These are phyloP conservation scores for Melanostoma scalare DNA, from an alignment of 2,888 invertebrate genomes.

Conservation along the genomic window DNA sequence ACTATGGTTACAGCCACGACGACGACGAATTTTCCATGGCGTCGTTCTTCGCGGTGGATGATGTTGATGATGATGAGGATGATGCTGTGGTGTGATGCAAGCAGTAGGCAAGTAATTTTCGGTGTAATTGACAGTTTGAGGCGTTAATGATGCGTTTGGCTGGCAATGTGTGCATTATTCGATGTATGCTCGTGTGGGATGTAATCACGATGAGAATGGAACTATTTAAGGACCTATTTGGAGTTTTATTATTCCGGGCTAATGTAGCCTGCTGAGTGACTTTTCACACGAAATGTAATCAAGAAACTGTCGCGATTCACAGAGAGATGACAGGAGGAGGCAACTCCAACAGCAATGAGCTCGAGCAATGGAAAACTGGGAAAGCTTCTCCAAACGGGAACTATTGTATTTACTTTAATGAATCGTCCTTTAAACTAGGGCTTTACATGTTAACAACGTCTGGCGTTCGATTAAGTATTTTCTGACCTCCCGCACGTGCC, in stretches of 20 bases:
- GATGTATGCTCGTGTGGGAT: constrained; percentile 53
- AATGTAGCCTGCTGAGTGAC: constrained; percentile 32
- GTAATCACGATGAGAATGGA: constrained; percentile 26
- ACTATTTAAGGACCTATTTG: constrained; percentile 29
- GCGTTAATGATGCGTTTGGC: constrained; percentile 73
- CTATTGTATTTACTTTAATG: background rate
- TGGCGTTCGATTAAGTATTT: too few species aligned
- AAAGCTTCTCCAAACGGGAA: too few species aligned
- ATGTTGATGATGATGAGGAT: constrained; percentile 44
- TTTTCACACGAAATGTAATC: constrained; percentile 25
- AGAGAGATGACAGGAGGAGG: background rate
- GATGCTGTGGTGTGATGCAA: constrained; percentile 66
- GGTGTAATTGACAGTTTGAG: constrained; percentile 74
- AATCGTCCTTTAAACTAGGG: too few species aligned
- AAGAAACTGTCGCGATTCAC: background rate
- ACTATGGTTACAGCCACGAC: constrained; percentile 54
- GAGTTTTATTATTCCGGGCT: background rate
- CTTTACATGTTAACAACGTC: too few species aligned
- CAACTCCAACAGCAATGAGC: background rate
- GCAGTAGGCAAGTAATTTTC: constrained; percentile 72
- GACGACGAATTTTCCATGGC: constrained; percentile 50
- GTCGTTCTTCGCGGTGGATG: constrained; percentile 23
- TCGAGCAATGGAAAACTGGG: too few species aligned
- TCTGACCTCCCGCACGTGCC: too few species aligned
- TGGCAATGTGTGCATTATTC: constrained; percentile 75